A percentile compares a stretch with the other conserved stretches of the same genome.
phyloP scores from a whole-genome alignment of 53 echinoderm and acorn worm species.

The Astropecten irregularis region DNA sequence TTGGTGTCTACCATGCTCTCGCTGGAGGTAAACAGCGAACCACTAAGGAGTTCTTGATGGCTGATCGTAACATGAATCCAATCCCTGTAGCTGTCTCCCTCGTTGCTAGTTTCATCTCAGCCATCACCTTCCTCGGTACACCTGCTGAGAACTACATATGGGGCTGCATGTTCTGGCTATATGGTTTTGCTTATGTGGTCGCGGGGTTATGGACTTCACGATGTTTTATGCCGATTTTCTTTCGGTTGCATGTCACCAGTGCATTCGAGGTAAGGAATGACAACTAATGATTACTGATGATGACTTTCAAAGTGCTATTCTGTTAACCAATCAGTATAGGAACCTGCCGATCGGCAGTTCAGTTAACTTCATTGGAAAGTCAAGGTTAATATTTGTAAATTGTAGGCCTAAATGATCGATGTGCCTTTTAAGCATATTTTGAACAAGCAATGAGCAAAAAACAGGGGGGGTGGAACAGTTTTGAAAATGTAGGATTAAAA shows the following conservation, averaged over 20 bases:
- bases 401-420: too few species aligned
- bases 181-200: slow-evolving; percentile 44
- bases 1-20: slow-evolving; percentile 76
- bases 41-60: slow-evolving; percentile 77
- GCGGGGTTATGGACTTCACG: slow-evolving; percentile 20
- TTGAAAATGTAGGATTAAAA: too few species aligned
- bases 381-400: too few species aligned
- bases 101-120: slow-evolving; percentile 62
- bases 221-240: slow-evolving; percentile 68
- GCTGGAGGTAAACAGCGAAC: slow-evolving; percentile 76
- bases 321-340: too few species aligned
- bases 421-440: too few species aligned
- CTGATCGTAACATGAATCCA: slow-evolving; percentile 79
- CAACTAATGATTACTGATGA: too few species aligned
- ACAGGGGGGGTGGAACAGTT: too few species aligned
- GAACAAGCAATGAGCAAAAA: too few species aligned
- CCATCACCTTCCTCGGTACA: slow-evolving; percentile 55
- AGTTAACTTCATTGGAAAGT: too few species aligned
- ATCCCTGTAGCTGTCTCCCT: slow-evolving; percentile 37
- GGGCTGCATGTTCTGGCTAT: slow-evolving; percentile 61
- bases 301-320: too few species aligned
- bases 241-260: slow-evolving; percentile 59
- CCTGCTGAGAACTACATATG: slow-evolving; percentile 59
- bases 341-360: too few species aligned
- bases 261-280: slow-evolving; percentile 76